These are phyloP conservation scores for Indicator indicator DNA, from an alignment of 2,113 vertebrate genomes.

Conservation along the genomic window DNA sequence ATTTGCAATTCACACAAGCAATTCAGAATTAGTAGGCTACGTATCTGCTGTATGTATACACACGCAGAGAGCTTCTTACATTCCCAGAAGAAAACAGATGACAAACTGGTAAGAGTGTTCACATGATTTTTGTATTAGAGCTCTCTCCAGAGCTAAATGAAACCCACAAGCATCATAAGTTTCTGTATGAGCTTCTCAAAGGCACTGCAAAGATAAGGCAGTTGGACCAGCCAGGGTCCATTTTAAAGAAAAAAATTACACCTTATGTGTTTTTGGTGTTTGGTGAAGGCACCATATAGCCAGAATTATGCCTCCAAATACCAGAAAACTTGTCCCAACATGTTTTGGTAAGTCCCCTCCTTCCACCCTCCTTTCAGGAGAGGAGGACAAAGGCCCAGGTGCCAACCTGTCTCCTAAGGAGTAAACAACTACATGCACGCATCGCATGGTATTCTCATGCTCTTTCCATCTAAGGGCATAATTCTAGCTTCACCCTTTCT, in stretches of 20 bases:
- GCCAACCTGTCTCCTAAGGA: too few species aligned
- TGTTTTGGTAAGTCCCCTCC: too few species aligned
- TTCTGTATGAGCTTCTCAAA: not conserved
- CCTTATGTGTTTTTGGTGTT: not conserved
- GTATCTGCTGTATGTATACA: not conserved
- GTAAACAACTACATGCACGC: too few species aligned
- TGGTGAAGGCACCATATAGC: too few species aligned
- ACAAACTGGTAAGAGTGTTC: not conserved
- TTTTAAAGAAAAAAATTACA: not conserved
- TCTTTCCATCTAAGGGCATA: too few species aligned
- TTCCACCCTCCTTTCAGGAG: too few species aligned
- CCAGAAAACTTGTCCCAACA: too few species aligned
- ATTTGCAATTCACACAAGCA: slow-evolving; percentile 7
- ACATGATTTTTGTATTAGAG: not conserved
- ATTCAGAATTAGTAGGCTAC: not conserved
- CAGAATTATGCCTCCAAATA: too few species aligned
- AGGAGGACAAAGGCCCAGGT: too few species aligned
- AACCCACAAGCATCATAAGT: not conserved
- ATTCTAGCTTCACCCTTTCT: too few species aligned
- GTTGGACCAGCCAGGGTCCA: not conserved
- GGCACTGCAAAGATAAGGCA: not conserved
- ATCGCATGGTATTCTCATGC: too few species aligned
- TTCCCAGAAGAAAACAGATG: not conserved
- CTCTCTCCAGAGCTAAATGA: not conserved
- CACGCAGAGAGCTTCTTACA: not conserved